Evolutionary conservation across 1,140 invertebrate genomes (phyloP).

Genomic region (Triops cancriformis): DNA sequence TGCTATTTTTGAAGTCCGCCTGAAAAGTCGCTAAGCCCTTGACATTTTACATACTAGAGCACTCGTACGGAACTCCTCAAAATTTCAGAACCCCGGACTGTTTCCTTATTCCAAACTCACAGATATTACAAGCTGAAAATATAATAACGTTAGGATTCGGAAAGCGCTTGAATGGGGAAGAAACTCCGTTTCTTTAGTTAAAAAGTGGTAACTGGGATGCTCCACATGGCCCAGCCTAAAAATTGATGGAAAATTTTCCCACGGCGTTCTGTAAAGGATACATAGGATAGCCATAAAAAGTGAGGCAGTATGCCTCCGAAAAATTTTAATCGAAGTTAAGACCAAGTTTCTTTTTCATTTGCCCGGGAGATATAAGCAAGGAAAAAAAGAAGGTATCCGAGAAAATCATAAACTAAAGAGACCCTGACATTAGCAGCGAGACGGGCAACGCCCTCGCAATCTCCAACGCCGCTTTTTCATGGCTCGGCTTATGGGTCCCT

Average conservation of each 20-base stretch:
- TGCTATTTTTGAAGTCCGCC: too few species aligned
- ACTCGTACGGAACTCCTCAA: too few species aligned
- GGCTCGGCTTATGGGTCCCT: constrained; percentile 11
- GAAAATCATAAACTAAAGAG: constrained; percentile 2
- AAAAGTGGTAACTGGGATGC: neutral
- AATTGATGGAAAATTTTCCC: neutral
- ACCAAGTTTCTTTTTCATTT: neutral
- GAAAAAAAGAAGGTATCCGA: constrained; percentile 3
- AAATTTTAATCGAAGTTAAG: constrained; percentile 1
- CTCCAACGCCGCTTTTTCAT: constrained; percentile 8
- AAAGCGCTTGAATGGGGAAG: too few species aligned
- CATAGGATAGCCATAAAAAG: constrained; percentile 1
- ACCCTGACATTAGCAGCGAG: constrained; percentile 12
- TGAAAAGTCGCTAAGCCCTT: too few species aligned
- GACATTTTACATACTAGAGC: too few species aligned
- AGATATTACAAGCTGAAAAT: too few species aligned
- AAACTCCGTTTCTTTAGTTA: too few species aligned
- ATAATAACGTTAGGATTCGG: too few species aligned
- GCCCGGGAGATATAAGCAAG: neutral
- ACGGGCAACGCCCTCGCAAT: constrained; percentile 7
- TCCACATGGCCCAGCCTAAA: neutral
- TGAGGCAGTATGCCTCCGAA: constrained; percentile 9
- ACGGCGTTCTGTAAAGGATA: neutral
- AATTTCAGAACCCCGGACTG: too few species aligned
- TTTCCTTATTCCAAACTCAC: too few species aligned